These are phyloP conservation scores for Melanostoma scalare DNA, from an alignment of 2,888 invertebrate species.

Conservation along the genomic window DNA sequence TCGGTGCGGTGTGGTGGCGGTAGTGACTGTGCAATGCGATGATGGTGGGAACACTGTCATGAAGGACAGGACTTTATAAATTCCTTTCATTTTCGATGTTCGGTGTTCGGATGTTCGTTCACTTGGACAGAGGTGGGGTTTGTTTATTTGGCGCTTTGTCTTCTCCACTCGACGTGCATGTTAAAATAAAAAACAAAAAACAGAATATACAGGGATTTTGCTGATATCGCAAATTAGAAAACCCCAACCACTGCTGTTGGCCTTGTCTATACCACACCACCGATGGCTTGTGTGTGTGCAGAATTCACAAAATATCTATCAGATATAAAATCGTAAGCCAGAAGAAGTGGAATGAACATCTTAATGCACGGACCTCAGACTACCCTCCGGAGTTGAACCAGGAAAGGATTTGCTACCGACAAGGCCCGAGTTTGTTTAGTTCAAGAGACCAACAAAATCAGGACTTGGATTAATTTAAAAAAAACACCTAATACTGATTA, in stretches of 20 bases:
- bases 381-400: slow-evolving; percentile 5
- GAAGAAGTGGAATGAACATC: slow-evolving; percentile 40
- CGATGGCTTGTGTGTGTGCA: slow-evolving; percentile 46
- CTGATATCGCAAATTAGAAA: slow-evolving; percentile 72
- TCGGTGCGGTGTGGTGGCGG: too few species aligned
- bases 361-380: slow-evolving; percentile 33
- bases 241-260: slow-evolving; percentile 34
- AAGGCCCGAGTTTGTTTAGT: background rate
- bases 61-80: slow-evolving; percentile 39
- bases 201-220: slow-evolving; percentile 43
- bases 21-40: background rate
- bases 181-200: slow-evolving; percentile 30
- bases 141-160: slow-evolving; percentile 61
- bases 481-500: too few species aligned
- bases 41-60: slow-evolving; percentile 30
- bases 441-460: too few species aligned
- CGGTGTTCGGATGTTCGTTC: background rate
- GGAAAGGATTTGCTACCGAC: background rate
- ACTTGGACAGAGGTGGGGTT: slow-evolving; percentile 21
- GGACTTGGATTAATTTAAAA: too few species aligned
- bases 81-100: slow-evolving; percentile 53
- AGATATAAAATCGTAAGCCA: slow-evolving; percentile 38
- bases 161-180: slow-evolving; percentile 55
- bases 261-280: slow-evolving; percentile 29
- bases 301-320: slow-evolving; percentile 71